Conservation (phyloP, 2,113 vertebrate species). For the Aythya baeri region DNA sequence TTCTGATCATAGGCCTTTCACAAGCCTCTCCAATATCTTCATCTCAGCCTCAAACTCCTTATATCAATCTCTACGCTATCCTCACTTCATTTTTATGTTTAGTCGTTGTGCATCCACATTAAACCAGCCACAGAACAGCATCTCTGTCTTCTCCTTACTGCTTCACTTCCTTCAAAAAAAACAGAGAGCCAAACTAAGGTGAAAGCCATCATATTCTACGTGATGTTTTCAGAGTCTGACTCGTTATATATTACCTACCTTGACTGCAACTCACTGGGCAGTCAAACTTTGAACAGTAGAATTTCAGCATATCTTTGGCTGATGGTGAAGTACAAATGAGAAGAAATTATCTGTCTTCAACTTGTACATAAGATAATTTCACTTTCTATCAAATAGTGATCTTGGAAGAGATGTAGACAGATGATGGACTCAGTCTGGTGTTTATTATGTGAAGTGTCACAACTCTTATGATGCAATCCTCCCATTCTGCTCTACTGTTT, state of each 20-base stretch:
- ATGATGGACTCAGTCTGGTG: neutral
- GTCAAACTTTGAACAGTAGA: neutral
- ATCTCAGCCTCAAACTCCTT: neutral
- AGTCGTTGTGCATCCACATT: neutral
- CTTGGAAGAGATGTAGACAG: constrained; percentile 5
- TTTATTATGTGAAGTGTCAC: constrained; percentile 20
- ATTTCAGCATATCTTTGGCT: neutral
- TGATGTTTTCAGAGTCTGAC: neutral
- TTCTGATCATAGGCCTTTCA: neutral
- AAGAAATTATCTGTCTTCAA: constrained; percentile 6
- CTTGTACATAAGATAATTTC: neutral
- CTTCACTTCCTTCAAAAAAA: neutral
- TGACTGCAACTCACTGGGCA: neutral
- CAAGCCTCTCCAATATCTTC: neutral
- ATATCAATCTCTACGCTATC: neutral
- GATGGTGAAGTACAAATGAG: neutral
- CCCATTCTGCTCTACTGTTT: constrained; percentile 13
- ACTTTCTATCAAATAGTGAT: neutral
- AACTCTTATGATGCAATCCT: neutral
- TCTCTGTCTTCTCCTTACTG: neutral
- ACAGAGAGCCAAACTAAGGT: neutral
- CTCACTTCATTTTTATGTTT: neutral
- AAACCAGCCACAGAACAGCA: neutral
- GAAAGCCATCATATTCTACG: neutral
- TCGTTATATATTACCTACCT: neutral